These are phyloP conservation scores for Cerastoderma edule DNA, from an alignment of 2,888 invertebrate genomes.

Conservation along the genomic window DNA sequence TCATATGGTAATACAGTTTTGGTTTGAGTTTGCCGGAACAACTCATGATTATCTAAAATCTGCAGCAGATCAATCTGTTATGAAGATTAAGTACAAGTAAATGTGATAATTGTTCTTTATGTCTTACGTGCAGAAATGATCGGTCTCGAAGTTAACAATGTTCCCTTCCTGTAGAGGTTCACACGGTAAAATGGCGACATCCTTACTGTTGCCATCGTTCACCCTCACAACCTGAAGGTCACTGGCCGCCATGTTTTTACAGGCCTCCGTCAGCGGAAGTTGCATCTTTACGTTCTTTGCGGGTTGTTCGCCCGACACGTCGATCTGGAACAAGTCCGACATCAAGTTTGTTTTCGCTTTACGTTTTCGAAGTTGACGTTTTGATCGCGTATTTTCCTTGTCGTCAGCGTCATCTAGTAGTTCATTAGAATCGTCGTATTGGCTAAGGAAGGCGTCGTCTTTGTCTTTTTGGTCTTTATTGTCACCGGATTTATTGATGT, in stretches of 20 bases:
- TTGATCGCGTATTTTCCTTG: neutral
- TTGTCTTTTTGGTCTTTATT: too few species aligned
- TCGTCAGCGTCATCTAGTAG: too few species aligned
- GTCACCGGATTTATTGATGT: neutral
- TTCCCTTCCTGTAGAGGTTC: constrained; percentile 1
- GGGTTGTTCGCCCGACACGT: constrained; percentile 26
- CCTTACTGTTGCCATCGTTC: constrained; percentile 8
- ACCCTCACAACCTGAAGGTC: constrained; percentile 20
- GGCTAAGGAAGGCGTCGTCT: too few species aligned
- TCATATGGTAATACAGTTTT: too few species aligned
- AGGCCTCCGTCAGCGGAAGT: constrained; percentile 14
- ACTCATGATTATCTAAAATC: neutral
- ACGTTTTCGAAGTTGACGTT: too few species aligned
- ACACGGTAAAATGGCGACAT: neutral
- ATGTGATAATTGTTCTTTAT: neutral
- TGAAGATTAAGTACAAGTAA: neutral
- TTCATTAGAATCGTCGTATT: too few species aligned
- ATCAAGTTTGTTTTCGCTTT: constrained; percentile 1
- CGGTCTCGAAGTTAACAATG: constrained; percentile 23
- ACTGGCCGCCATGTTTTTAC: neutral
- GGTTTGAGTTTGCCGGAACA: too few species aligned
- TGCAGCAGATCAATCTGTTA: neutral
- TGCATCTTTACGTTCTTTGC: constrained; percentile 29
- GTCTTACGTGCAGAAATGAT: constrained; percentile 33
- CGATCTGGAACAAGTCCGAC: constrained; percentile 31